A percentile compares a stretch with the other conserved stretches of the same genome.
phyloP scores from a whole-genome alignment of 2,797 vertebrate genomes.

The Tolypeutes matacus region DNA sequence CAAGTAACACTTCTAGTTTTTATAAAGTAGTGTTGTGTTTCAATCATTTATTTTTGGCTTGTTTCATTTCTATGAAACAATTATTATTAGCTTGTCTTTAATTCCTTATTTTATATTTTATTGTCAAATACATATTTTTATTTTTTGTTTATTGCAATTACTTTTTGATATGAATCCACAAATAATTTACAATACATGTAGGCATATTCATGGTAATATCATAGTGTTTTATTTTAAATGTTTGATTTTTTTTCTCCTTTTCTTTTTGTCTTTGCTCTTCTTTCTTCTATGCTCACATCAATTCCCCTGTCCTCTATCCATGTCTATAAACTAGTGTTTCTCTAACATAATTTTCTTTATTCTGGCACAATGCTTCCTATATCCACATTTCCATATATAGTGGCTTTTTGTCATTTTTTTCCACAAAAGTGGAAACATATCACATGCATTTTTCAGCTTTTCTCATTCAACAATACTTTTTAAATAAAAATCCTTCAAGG shows the following conservation, averaged over 20 bases:
- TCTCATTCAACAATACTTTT: not conserved
- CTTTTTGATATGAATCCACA: not conserved
- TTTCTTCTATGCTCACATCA: not conserved
- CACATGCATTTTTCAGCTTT: not conserved
- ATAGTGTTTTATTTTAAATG: not conserved
- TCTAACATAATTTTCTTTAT: not conserved
- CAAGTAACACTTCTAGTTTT: not conserved
- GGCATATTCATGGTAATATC: not conserved
- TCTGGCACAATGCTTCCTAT: not conserved
- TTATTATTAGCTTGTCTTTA: slow-evolving; percentile 1
- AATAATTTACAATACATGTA: not conserved
- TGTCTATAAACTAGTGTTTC: not conserved
- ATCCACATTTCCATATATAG: not conserved
- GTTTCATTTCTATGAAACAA: not conserved
- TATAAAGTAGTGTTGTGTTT: not conserved
- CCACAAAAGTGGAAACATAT: not conserved
- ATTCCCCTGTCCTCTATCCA: not conserved
- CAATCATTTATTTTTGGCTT: not conserved
- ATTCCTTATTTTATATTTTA: not conserved
- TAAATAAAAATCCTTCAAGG: not conserved
- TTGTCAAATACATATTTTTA: not conserved
- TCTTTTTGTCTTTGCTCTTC: not conserved
- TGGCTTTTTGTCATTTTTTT: not conserved
- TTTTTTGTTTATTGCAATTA: not conserved
- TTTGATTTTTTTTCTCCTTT: not conserved